Evolutionary conservation across 2,113 vertebrate genomes (phyloP).

Genomic region (Pluvialis apricaria): DNA sequence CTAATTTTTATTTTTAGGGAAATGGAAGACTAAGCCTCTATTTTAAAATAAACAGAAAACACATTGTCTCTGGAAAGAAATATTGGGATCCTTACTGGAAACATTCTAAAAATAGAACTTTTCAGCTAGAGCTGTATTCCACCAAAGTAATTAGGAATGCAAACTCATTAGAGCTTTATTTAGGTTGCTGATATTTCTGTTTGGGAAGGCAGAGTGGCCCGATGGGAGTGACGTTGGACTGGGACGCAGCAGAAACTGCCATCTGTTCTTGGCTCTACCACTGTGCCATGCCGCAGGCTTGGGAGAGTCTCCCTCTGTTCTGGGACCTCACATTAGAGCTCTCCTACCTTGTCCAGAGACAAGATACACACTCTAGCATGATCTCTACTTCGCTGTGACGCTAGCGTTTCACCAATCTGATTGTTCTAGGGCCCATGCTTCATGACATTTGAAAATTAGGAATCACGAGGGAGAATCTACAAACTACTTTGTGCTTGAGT

Average conservation of each 20-base stretch:
- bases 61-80: constrained; percentile 7
- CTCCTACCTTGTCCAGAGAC: background rate
- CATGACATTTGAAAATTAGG: background rate
- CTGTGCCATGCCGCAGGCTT: background rate
- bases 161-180: background rate
- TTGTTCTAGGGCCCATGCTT: background rate
- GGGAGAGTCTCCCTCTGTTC: fast-evolving
- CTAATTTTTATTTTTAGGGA: background rate
- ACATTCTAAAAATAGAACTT: constrained; percentile 23
- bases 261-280: background rate
- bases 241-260: background rate
- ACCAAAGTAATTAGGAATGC: background rate
- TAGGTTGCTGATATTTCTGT: background rate
- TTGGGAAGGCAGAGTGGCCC: background rate
- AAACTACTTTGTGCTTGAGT: background rate
- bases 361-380: fast-evolving
- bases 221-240: background rate
- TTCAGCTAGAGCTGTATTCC: background rate
- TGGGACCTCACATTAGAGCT: background rate
- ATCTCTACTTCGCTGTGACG: background rate
- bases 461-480: fast-evolving
- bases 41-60: constrained; percentile 29
- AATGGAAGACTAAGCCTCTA: background rate
- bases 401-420: background rate
- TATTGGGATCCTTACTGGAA: background rate